Evolutionary conservation across 2,888 invertebrate genomes (phyloP).

Genomic region (Anagyrus pseudococci): DNA sequence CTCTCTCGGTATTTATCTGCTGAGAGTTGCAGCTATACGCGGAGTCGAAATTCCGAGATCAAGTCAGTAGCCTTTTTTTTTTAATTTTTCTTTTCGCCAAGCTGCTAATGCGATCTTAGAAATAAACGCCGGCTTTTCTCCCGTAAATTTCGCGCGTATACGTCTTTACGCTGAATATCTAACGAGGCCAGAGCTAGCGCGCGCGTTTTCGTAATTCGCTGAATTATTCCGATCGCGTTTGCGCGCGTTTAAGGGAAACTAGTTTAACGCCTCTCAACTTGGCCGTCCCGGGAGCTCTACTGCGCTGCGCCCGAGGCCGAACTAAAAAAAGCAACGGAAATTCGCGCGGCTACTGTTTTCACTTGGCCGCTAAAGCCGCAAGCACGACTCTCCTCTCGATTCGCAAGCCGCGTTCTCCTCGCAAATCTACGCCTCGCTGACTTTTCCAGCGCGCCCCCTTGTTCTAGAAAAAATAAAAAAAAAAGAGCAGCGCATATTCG

Average conservation of each 20-base stretch:
- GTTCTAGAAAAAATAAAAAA: slow-evolving; percentile 1
- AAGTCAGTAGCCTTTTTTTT: too few relatives aligned
- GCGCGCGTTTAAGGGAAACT: slow-evolving; percentile 40
- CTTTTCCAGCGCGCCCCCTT: not conserved
- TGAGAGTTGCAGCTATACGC: too few relatives aligned
- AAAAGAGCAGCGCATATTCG: too few relatives aligned
- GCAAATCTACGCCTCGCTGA: not conserved
- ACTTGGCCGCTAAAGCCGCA: slow-evolving; percentile 3
- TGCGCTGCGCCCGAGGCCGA: not conserved
- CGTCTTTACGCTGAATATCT: slow-evolving; percentile 56
- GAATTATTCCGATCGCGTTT: slow-evolving; percentile 59
- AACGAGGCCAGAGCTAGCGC: slow-evolving; percentile 59
- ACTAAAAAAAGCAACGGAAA: slow-evolving; percentile 11
- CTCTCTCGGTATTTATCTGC: too few relatives aligned
- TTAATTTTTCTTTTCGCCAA: too few relatives aligned
- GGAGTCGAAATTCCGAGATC: too few relatives aligned
- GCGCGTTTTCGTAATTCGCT: slow-evolving; percentile 60
- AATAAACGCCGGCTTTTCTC: slow-evolving; percentile 12
- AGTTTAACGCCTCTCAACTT: slow-evolving; percentile 36
- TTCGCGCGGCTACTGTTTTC: slow-evolving; percentile 22
- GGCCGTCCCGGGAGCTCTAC: not conserved
- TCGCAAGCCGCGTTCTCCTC: slow-evolving; percentile 9
- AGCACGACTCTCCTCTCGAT: slow-evolving; percentile 11
- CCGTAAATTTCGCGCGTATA: slow-evolving; percentile 42
- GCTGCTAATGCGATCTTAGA: slow-evolving; percentile 12